Conservation (phyloP, 2,888 invertebrate genomes). For the Osedax frankpressi region DNA sequence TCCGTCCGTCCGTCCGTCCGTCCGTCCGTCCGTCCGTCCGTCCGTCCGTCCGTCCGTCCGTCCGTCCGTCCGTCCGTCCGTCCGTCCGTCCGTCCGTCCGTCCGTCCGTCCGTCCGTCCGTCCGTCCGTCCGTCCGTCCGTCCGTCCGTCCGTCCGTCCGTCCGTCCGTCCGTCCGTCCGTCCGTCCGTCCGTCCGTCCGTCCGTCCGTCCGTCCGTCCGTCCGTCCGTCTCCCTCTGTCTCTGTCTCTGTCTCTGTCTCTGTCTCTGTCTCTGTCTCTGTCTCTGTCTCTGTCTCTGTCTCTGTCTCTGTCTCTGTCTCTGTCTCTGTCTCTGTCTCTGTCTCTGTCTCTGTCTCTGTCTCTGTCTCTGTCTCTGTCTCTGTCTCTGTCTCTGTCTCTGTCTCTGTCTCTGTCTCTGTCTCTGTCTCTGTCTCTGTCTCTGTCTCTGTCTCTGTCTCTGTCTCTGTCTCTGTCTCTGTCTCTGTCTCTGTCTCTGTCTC, state of each 20-base stretch:
- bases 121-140: neutral
- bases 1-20: neutral
- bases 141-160: neutral
- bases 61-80: neutral
- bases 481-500: neutral
- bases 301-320: neutral
- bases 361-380: neutral
- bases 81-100: neutral
- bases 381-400: neutral
- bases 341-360: neutral
- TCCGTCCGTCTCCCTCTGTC: neutral
- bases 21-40: neutral
- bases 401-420: neutral
- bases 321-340: neutral
- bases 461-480: neutral
- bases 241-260: neutral
- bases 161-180: neutral
- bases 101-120: neutral
- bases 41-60: neutral
- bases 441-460: neutral
- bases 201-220: neutral
- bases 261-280: slow-evolving; percentile 1
- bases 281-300: neutral
- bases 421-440: neutral
- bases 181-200: neutral